Evolutionary conservation across 2,113 vertebrate genomes (phyloP).

Genomic region (Excalfactoria chinensis): DNA sequence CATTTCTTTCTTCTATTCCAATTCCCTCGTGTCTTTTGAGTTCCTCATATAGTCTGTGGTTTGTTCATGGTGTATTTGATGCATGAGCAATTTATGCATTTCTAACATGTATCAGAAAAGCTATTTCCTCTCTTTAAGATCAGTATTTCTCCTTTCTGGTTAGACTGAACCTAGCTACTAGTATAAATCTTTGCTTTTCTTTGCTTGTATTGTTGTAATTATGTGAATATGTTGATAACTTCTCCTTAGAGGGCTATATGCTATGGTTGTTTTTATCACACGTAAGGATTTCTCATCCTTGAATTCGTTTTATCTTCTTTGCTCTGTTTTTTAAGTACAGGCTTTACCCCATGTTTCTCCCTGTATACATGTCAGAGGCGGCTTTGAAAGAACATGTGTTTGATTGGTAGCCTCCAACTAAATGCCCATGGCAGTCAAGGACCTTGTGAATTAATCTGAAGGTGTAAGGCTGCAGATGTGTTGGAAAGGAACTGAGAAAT

Average conservation of each 20-base stretch:
- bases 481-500: background rate
- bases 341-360: background rate
- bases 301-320: background rate
- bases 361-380: background rate
- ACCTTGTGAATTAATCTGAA: background rate
- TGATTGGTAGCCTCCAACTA: background rate
- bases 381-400: background rate
- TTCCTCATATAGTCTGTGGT: background rate
- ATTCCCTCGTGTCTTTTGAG: conserved; percentile 39
- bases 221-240: conserved; percentile 22
- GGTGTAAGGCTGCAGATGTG: background rate
- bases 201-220: background rate
- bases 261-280: conserved; percentile 28
- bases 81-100: background rate
- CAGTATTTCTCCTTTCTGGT: background rate
- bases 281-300: conserved; percentile 17
- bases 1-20: conserved; percentile 25
- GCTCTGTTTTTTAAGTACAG: background rate
- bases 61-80: background rate
- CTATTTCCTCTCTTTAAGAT: background rate
- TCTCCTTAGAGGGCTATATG: conserved; percentile 11
- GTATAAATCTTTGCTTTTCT: background rate
- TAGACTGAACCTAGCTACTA: conserved; percentile 8
- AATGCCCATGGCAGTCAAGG: background rate
- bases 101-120: background rate